These are phyloP conservation scores for Tricholauxania praeusta DNA, from an alignment of 2,888 invertebrate genomes.

Conservation along the genomic window DNA sequence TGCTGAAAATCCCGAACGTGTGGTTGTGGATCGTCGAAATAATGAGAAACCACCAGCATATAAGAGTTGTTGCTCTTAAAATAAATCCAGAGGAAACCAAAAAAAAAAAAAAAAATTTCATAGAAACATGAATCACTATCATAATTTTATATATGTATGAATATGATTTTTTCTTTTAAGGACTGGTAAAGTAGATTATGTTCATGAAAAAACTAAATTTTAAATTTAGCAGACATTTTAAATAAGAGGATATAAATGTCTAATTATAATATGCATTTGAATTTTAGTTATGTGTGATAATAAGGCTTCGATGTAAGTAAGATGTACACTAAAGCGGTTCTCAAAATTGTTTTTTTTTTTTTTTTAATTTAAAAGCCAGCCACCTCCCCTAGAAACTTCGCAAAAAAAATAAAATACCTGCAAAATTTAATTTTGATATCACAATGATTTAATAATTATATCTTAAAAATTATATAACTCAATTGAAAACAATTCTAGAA, in stretches of 20 bases:
- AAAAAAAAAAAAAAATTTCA: conserved; percentile 29
- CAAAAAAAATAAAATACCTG: no score
- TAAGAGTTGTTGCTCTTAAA: conserved; percentile 68
- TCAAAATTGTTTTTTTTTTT: no score
- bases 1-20: conserved; percentile 79
- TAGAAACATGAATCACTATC: conserved; percentile 32
- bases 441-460: no score
- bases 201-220: conserved; percentile 17
- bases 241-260: conserved; percentile 15
- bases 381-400: no score
- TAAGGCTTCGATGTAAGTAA: conserved; percentile 1
- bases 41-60: conserved; percentile 67
- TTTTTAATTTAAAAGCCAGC: no score
- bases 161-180: conserved; percentile 17
- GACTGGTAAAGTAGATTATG: conserved; percentile 28
- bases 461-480: no score
- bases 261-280: not conserved
- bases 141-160: not conserved
- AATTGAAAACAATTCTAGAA: no score
- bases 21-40: conserved; percentile 79
- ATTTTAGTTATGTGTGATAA: conserved; percentile 9
- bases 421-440: no score
- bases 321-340: no score
- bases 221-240: conserved; percentile 6
- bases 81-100: conserved; percentile 24